Evolutionary conservation across 92 coral and sea anemone genomes (phyloP).

Genomic region (Phenganax subtilis): DNA sequence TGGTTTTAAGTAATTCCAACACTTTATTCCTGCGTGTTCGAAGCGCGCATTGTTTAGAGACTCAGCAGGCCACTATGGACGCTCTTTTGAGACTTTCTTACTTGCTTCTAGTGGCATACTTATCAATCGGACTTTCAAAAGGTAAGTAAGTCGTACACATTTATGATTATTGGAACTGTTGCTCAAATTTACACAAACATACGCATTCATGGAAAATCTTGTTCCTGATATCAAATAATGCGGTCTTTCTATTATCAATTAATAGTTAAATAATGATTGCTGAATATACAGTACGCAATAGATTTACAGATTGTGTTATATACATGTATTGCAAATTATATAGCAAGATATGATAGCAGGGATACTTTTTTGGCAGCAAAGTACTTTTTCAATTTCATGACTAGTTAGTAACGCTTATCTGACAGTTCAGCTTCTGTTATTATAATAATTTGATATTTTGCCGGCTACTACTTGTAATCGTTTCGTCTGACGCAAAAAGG

Average conservation of each 20-base stretch:
- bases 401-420: too few species aligned
- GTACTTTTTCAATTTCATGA: too few species aligned
- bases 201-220: neutral
- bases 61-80: neutral
- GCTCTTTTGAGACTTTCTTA: neutral
- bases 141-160: neutral
- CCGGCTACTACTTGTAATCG: neutral
- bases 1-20: slow-evolving; percentile 14
- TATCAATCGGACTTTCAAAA: slow-evolving; percentile 6
- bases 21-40: neutral
- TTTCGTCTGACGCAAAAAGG: neutral
- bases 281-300: too few species aligned
- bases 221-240: neutral
- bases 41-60: neutral
- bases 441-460: neutral
- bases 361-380: too few species aligned
- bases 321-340: too few species aligned
- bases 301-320: too few species aligned
- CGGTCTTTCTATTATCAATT: too few species aligned
- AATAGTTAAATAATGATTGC: too few species aligned
- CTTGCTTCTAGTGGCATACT: neutral
- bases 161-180: neutral
- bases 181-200: neutral
- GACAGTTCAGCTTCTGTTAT: neutral
- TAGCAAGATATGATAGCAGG: too few species aligned